phyloP scores from a whole-genome alignment of 1,140 invertebrate genomes.

The Acyrthosiphon pisum region DNA sequence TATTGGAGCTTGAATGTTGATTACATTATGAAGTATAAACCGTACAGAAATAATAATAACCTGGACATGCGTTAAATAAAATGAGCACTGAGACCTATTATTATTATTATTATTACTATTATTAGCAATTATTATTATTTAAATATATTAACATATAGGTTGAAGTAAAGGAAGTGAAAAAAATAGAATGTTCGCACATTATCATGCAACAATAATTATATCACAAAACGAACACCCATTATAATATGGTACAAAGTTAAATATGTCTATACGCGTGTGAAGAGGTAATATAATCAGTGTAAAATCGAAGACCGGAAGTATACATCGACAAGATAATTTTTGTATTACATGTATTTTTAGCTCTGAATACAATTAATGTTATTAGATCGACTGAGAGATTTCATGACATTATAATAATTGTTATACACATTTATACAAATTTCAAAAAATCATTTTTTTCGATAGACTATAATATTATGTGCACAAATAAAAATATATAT shows the following conservation, averaged over 20 bases:
- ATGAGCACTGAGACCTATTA: not conserved
- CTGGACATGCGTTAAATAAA: not conserved
- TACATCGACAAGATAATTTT: not conserved
- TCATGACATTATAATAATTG: not conserved
- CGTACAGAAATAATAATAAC: not conserved
- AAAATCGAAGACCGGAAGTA: constrained; percentile 35
- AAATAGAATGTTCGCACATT: constrained; percentile 7
- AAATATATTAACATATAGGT: not conserved
- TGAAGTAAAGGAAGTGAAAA: constrained; percentile 2
- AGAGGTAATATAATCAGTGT: not conserved
- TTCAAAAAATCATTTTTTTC: not conserved
- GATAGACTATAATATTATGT: not conserved
- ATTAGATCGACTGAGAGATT: not conserved
- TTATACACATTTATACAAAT: not conserved
- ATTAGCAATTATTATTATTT: not conserved
- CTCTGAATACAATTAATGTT: not conserved
- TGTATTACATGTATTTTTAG: not conserved
- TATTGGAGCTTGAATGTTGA: not conserved
- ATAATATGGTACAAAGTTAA: constrained; percentile 16
- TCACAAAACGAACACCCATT: constrained; percentile 17
- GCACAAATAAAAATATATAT: not conserved
- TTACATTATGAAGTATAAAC: not conserved
- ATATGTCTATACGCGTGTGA: not conserved
- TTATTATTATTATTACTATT: constrained; percentile 7
- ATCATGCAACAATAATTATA: constrained; percentile 37